Conservation (phyloP, 1,140 invertebrate species). For the Solenopsis invicta region DNA sequence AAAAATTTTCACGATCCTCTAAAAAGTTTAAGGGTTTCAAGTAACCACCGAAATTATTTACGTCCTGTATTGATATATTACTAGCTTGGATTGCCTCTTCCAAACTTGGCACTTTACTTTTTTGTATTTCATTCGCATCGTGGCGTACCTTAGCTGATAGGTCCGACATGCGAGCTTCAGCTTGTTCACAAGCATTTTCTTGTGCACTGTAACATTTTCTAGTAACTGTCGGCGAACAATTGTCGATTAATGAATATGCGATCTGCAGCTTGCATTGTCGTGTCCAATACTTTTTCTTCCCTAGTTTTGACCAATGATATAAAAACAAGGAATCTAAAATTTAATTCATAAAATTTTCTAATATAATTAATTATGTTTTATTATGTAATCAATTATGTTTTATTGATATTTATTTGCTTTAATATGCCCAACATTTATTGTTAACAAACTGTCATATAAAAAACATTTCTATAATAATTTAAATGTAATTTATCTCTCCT, state of each 20-base stretch:
- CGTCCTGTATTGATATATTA: slow-evolving; percentile 58
- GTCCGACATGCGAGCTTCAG: background rate
- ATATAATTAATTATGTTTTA: background rate
- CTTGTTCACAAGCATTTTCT: background rate
- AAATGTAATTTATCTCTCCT: slow-evolving; percentile 15
- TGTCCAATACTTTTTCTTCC: slow-evolving; percentile 61
- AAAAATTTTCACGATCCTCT: slow-evolving; percentile 60
- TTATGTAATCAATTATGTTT: background rate
- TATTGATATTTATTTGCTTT: background rate
- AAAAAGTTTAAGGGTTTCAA: slow-evolving; percentile 50
- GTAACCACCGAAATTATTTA: slow-evolving; percentile 66
- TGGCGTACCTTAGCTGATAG: too few relatives aligned
- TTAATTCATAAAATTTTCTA: background rate
- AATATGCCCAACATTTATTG: slow-evolving; percentile 1
- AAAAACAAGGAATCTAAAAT: slow-evolving; percentile 28
- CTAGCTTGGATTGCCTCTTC: slow-evolving; percentile 66
- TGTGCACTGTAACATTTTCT: background rate
- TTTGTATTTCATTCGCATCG: background rate
- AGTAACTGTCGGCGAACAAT: background rate
- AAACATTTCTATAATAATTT: slow-evolving; percentile 1
- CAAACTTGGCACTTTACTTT: slow-evolving; percentile 58
- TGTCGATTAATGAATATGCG: slow-evolving; percentile 60
- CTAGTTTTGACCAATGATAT: background rate
- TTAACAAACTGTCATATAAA: background rate
- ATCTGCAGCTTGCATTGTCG: slow-evolving; percentile 74